These are phyloP conservation scores for Ptychodera flava DNA, from an alignment of 35 echinoderm and acorn worm species.

Conservation along the genomic window DNA sequence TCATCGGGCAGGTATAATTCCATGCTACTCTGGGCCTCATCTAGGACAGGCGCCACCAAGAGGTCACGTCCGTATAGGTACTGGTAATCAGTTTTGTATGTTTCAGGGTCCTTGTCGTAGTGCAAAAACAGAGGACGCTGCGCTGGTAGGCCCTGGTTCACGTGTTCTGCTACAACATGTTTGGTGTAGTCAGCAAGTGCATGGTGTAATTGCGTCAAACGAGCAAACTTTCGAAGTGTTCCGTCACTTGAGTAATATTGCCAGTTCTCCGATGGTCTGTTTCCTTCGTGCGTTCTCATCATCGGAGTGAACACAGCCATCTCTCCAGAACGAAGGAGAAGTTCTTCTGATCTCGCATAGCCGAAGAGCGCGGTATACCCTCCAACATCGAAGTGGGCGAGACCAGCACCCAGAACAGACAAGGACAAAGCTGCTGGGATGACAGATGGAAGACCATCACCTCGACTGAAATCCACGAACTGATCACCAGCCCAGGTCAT, in stretches of 20 bases:
- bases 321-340: conserved; percentile 81
- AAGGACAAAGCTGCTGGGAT: conserved; percentile 80
- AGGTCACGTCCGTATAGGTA: conserved; percentile 84
- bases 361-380: conserved; percentile 91
- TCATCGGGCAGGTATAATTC: conserved; percentile 67
- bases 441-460: conserved; percentile 84
- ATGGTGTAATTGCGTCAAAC: conserved; percentile 56
- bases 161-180: conserved; percentile 46
- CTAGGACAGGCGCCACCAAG: conserved; percentile 79
- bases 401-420: conserved; percentile 70
- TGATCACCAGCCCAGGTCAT: conserved; percentile 87
- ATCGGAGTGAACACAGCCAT: conserved; percentile 89
- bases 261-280: conserved; percentile 77
- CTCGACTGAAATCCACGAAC: conserved; percentile 80
- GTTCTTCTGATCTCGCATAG: conserved; percentile 78
- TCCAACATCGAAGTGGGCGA: conserved; percentile 90
- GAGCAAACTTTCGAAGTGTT: conserved; percentile 55
- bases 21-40: conserved; percentile 41
- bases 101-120: conserved; percentile 56
- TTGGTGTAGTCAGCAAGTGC: conserved; percentile 58
- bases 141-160: conserved; percentile 61
- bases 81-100: conserved; percentile 71
- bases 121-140: conserved; percentile 93
- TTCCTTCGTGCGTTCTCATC: conserved; percentile 95
- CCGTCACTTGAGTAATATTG: conserved; percentile 75